Percentiles rank a stretch among this genome's conserved stretches.
Conservation (phyloP, 2,888 invertebrate genomes). For the Microdon myrmicae region DNA sequence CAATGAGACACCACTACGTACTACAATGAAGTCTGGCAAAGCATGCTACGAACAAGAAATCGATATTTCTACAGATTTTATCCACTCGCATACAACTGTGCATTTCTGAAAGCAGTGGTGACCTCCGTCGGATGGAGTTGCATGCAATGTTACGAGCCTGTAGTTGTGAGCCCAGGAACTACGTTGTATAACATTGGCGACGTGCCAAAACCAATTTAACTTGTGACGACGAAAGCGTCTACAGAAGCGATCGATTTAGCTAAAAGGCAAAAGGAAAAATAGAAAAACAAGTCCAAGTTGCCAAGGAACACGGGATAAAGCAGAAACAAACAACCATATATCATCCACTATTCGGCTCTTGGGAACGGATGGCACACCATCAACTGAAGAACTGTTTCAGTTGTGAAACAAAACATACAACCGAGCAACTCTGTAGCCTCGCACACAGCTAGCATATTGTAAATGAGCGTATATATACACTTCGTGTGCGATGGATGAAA, state of each 20-base stretch:
- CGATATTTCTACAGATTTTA: too few relatives aligned
- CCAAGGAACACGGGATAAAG: neutral
- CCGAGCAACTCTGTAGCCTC: constrained; percentile 35
- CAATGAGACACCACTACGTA: too few relatives aligned
- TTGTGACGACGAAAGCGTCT: constrained; percentile 41
- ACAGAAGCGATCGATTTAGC: constrained; percentile 18
- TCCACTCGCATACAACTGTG: too few relatives aligned
- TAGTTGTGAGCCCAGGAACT: too few relatives aligned
- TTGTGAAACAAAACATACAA: constrained; percentile 29
- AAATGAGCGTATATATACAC: neutral
- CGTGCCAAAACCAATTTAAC: constrained; percentile 39
- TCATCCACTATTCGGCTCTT: constrained; percentile 4
- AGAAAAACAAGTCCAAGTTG: neutral
- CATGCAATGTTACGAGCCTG: too few relatives aligned
- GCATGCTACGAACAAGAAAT: too few relatives aligned
- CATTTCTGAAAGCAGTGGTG: too few relatives aligned
- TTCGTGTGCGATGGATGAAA: neutral
- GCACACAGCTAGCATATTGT: neutral
- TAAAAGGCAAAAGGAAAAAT: constrained; percentile 14
- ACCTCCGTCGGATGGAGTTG: too few relatives aligned
- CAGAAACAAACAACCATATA: constrained; percentile 8
- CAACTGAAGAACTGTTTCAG: constrained; percentile 27
- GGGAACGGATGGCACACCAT: constrained; percentile 3
- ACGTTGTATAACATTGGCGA: too few relatives aligned
- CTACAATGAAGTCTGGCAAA: too few relatives aligned